Base-by-base conservation (phyloP, 1,140 invertebrate species). In the Pectinophora gossypiella region DNA sequence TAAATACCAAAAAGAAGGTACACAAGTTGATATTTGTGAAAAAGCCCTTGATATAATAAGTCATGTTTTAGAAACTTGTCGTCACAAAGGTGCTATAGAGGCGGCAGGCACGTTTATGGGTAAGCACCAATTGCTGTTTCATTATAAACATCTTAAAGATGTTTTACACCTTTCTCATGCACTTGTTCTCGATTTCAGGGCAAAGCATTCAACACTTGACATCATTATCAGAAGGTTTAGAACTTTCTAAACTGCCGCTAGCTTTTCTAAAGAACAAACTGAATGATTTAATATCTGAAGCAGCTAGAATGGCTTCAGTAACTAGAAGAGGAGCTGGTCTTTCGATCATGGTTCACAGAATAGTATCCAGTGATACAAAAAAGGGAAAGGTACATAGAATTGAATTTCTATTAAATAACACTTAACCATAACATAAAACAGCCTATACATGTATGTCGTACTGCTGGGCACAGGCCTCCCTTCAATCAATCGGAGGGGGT, bases 1-100 rank as follows among this genome's bases (percentile, higher is more conserved):
- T 23, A 62, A 79, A 72, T 84, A 84, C 79, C 5, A 44, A 20
- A 53, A 66, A 56, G 59, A 72, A 40, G 59, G 72, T 9, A 44
- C 9, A 19, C 64, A 82, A 32, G 67, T 68, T 0, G 55, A 74
- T 19, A 59, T 88, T 47, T 83, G 79, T 20, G 69, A 89, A 20
- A 77, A 82, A 62, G 90, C 90, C 61, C 78, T 90, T 9, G 72
- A 91, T 32, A 87, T 95, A 19, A 90, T 92, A 22, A 86, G 89
- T 48, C 84, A 77, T 19, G 91, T 95, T 43, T 76, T 95, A 44
- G 91, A 91, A 36, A 92, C 90, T 19, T 95, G 93, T 65, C 88
- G 94, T 7, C 94, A 95, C 68, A 95, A 95, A 88, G 95, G 95
- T 38, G 94, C 91, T 19, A 94, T 95, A 48, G 94, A 96, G 83